Evolutionary conservation across 2,797 vertebrate species (phyloP).

Genomic region (Gymnopithys bicolor): DNA sequence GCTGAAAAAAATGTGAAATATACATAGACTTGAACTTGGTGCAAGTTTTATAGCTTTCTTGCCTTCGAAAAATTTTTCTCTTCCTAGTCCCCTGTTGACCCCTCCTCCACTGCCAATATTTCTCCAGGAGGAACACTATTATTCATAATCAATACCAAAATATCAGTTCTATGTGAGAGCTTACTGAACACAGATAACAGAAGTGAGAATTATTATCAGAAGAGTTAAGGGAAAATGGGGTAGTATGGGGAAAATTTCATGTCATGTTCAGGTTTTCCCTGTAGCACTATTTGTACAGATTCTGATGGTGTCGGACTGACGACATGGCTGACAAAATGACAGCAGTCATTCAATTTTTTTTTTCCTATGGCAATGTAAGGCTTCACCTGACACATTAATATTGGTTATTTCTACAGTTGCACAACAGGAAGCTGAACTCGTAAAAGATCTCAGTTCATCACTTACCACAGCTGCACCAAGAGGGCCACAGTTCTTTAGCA

Average conservation of each 20-base stretch:
- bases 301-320: not conserved
- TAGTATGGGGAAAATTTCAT: not conserved
- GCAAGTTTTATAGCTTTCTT: not conserved
- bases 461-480: slow-evolving; percentile 68
- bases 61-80: not conserved
- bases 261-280: not conserved
- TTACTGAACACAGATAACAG: not conserved
- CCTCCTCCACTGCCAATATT: not conserved
- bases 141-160: not conserved
- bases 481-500: slow-evolving; percentile 63
- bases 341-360: not conserved
- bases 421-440: slow-evolving; percentile 85
- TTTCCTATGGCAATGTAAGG: not conserved
- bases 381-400: slow-evolving; percentile 34
- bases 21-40: not conserved
- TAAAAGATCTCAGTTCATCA: slow-evolving; percentile 76
- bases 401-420: slow-evolving; percentile 80
- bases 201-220: not conserved
- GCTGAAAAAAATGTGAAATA: not conserved
- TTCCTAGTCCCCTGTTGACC: not conserved
- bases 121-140: not conserved
- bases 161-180: not conserved
- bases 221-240: not conserved
- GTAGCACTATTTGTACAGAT: not conserved
- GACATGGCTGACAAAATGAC: not conserved